Conservation (phyloP, 2,888 invertebrate genomes). For the Plagodis dolabraria region DNA sequence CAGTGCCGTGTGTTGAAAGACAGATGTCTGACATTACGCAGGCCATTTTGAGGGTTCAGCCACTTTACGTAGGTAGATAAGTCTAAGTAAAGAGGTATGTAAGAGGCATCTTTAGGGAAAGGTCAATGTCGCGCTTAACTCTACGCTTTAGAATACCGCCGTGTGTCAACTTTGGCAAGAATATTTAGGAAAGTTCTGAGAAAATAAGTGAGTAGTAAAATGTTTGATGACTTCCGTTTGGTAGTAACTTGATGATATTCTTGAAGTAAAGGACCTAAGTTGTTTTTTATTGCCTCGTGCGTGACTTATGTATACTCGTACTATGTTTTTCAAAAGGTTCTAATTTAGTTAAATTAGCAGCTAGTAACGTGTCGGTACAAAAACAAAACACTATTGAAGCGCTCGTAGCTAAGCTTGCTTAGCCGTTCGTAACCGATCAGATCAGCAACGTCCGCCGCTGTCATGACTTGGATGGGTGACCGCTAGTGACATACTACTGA, state of each 20-base stretch:
- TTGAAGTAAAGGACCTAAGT: slow-evolving; percentile 1
- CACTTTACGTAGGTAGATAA: slow-evolving; percentile 26
- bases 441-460: no score
- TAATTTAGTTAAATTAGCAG: no score
- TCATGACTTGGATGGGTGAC: no score
- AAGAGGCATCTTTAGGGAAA: slow-evolving; percentile 11
- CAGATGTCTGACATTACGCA: slow-evolving; percentile 28
- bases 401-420: no score
- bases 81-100: slow-evolving; percentile 23
- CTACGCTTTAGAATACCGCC: slow-evolving; percentile 5
- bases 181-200: slow-evolving; percentile 11
- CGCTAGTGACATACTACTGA: no score
- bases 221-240: slow-evolving; percentile 1
- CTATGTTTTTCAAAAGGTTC: no score
- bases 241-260: slow-evolving; percentile 3
- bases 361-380: no score
- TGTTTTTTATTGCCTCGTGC: slow-evolving; percentile 1
- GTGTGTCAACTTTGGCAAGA: slow-evolving; percentile 8
- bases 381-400: no score
- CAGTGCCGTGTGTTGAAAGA: slow-evolving; percentile 23
- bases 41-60: slow-evolving; percentile 26
- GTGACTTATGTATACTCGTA: slow-evolving; percentile 3
- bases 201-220: slow-evolving; percentile 6
- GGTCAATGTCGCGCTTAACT: slow-evolving; percentile 24
- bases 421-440: no score